phyloP scores from a whole-genome alignment of 1,140 invertebrate genomes.

The Aphidius ervi region DNA sequence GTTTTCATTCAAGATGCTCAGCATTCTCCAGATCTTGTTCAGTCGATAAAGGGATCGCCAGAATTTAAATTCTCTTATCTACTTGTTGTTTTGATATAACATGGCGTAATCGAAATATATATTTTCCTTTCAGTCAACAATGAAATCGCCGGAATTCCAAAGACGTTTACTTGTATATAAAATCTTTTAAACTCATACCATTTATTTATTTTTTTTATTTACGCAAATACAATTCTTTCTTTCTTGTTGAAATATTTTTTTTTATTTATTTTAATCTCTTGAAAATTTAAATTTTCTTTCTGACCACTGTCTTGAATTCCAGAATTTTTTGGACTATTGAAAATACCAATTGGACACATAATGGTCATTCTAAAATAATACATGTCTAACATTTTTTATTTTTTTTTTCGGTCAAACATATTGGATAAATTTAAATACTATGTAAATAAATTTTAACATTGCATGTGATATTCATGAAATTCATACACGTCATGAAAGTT shows the following conservation, averaged over 20 bases:
- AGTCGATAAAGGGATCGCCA: background rate
- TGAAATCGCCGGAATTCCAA: conserved; percentile 46
- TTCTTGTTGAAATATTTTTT: conserved; percentile 8
- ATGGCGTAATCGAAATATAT: conserved; percentile 47
- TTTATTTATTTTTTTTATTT: background rate
- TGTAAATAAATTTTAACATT: background rate
- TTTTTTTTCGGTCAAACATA: background rate
- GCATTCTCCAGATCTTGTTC: conserved; percentile 38
- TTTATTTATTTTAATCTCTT: conserved; percentile 8
- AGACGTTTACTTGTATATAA: conserved; percentile 31
- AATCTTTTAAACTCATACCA: conserved; percentile 6
- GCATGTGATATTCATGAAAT: background rate
- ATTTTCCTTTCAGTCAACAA: conserved; percentile 36
- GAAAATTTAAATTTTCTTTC: conserved; percentile 45
- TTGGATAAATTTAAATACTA: conserved; percentile 2
- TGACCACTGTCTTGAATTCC: conserved; percentile 35
- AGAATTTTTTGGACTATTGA: conserved; percentile 37
- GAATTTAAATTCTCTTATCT: background rate
- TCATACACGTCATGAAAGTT: conserved; percentile 5
- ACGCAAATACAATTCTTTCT: background rate
- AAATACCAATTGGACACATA: conserved; percentile 49
- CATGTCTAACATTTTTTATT: background rate
- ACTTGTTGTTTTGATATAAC: no score
- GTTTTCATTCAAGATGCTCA: conserved; percentile 29
- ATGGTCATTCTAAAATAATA: background rate